Conservation (phyloP, 2,888 invertebrate genomes). For the Lycia hirtaria region DNA sequence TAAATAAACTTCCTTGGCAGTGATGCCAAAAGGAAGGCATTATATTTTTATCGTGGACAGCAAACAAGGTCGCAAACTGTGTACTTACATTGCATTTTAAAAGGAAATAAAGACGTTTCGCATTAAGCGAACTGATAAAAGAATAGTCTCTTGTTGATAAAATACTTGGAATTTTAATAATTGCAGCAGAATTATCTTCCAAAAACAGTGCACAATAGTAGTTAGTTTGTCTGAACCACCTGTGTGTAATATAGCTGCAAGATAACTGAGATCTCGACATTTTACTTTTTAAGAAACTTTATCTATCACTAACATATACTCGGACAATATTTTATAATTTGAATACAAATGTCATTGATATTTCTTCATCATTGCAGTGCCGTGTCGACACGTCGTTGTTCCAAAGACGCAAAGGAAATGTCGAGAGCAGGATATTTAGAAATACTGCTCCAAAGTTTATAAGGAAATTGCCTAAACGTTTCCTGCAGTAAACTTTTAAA, state of each 20-base stretch:
- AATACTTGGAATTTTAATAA: not conserved
- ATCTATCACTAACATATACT: too few relatives aligned
- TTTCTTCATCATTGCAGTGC: not conserved
- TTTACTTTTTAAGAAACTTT: too few relatives aligned
- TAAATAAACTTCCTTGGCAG: conserved; percentile 39
- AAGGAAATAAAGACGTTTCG: not conserved
- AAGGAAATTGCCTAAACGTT: conserved; percentile 60
- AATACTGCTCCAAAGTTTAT: conserved; percentile 56
- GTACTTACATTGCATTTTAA: not conserved
- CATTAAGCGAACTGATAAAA: not conserved
- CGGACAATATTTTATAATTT: not conserved
- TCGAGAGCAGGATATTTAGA: conserved; percentile 58
- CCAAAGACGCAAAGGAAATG: conserved; percentile 40
- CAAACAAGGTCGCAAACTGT: conserved; percentile 34
- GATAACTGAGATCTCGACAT: too few relatives aligned
- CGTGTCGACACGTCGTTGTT: conserved; percentile 17
- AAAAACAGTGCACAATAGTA: not conserved
- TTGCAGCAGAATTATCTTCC: not conserved
- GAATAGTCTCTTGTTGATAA: not conserved
- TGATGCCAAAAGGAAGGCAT: conserved; percentile 36
- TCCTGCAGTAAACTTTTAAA: conserved; percentile 53
- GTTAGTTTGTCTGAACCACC: too few relatives aligned
- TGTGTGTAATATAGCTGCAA: too few relatives aligned
- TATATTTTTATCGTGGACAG: conserved; percentile 31
- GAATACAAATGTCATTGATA: not conserved